A percentile compares a stretch with the other conserved stretches of the same genome.
These are phyloP conservation scores for Xylocampa areola DNA, from an alignment of 2,888 invertebrate species.

Conservation along the genomic window DNA sequence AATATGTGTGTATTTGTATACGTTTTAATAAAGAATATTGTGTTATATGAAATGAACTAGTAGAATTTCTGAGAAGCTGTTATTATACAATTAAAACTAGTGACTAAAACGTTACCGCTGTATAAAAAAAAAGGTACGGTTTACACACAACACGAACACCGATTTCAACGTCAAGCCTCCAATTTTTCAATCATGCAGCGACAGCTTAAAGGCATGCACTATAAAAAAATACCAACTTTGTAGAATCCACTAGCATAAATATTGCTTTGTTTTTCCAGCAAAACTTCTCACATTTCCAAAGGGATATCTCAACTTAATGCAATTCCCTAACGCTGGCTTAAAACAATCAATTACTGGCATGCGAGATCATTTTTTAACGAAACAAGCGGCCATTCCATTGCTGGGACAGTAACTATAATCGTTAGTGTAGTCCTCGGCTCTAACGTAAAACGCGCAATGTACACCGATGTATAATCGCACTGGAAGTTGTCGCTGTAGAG, in stretches of 20 bases:
- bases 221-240: conserved; percentile 29
- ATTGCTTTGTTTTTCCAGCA: too few relatives aligned
- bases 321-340: conserved; percentile 38
- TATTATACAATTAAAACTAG: too few relatives aligned
- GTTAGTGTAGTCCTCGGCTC: conserved; percentile 48
- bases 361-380: conserved; percentile 47
- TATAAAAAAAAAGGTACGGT: too few relatives aligned
- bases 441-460: conserved; percentile 27
- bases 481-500: conserved; percentile 15
- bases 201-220: conserved; percentile 1
- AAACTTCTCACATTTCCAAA: conserved; percentile 44
- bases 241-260: too few relatives aligned
- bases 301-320: conserved; percentile 41
- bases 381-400: conserved; percentile 52
- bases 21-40: too few relatives aligned
- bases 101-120: too few relatives aligned
- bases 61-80: too few relatives aligned
- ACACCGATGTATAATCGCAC: conserved; percentile 33
- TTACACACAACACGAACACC: too few relatives aligned
- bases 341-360: conserved; percentile 48
- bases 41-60: too few relatives aligned
- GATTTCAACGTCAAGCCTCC: too few relatives aligned
- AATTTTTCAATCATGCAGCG: not conserved
- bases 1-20: too few relatives aligned
- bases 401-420: conserved; percentile 58